phyloP scores from a whole-genome alignment of 2,113 vertebrate genomes.

The Proteles cristata region DNA sequence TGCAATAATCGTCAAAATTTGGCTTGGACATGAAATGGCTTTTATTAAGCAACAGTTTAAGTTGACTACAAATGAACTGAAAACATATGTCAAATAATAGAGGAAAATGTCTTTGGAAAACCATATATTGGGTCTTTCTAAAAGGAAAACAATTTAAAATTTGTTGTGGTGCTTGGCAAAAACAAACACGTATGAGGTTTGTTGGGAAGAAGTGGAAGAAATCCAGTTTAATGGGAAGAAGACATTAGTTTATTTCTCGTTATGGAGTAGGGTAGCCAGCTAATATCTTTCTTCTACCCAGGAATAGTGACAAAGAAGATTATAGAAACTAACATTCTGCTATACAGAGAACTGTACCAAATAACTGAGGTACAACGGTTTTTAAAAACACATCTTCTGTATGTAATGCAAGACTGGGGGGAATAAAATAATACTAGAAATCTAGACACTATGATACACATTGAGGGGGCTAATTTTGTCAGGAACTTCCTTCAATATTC shows the following conservation, averaged over 20 bases:
- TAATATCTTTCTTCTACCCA: not conserved
- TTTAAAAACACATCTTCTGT: not conserved
- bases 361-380: not conserved
- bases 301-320: not conserved
- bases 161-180: constrained; percentile 22
- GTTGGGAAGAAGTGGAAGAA: not conserved
- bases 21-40: constrained; percentile 33
- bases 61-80: constrained; percentile 32
- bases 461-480: not conserved
- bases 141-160: constrained; percentile 44
- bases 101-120: constrained; percentile 12
- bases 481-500: not conserved
- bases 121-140: not conserved
- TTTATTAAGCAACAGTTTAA: constrained; percentile 56
- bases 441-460: not conserved
- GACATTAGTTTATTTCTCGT: not conserved
- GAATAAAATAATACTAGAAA: not conserved
- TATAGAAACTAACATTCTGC: not conserved
- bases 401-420: not conserved
- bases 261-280: not conserved
- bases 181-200: not conserved
- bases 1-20: constrained; percentile 50
- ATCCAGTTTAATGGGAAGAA: not conserved
- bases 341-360: not conserved
- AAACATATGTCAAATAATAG: constrained; percentile 37